Evolutionary conservation across 1,140 invertebrate species (phyloP), one percentile per base, ranked within the genome.

Genomic region (Nephotettix cincticeps): DNA sequence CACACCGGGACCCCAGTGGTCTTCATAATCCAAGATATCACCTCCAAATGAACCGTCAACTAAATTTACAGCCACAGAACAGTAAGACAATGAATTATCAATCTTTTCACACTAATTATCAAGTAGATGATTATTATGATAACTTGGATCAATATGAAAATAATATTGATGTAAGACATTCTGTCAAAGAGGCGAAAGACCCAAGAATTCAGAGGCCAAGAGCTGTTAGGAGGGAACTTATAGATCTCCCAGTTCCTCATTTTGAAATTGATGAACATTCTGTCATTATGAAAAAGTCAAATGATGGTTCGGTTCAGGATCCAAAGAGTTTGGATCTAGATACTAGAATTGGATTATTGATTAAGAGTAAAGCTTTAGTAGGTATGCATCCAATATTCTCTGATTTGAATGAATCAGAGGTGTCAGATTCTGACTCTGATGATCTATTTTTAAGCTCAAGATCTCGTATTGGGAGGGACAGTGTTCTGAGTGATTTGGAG

Each of bases 61-160:
- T 27, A 27, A 61, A 61, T 23, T 29, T 23, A 21, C 47, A 51
- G 21, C 47, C 21, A 21, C 23, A 61, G n/a, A 13, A 61, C 56
- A 61, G 56, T 27, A 61, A 61, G 56, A 23, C 56, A 29, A 27
- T 61, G 56, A 61, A 29, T 27, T 61, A 61, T 61, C 56, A 61
- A 21, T 61, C 47, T 6, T 54, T 51, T 11, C 21, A 6, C 4
- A 3, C 14, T 51, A 17, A 51, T n/a, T 51, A 51, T 51, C 21
- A 3, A 9, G 21, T 17, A 9, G 47, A 51, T 51, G 47, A 51
- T 51, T 51, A 51, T 19, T 3, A n/a, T 17, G 19, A n/a, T 51
- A 51, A 19, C 4, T 51, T 51, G 47, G 4, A 51, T 21, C 14
- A 51, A 19, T 17, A n/a, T 51, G 47, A 51, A 21, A 17, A 51